These are phyloP conservation scores for Patella depressa DNA, from an alignment of 2,888 invertebrate genomes.

Conservation along the genomic window DNA sequence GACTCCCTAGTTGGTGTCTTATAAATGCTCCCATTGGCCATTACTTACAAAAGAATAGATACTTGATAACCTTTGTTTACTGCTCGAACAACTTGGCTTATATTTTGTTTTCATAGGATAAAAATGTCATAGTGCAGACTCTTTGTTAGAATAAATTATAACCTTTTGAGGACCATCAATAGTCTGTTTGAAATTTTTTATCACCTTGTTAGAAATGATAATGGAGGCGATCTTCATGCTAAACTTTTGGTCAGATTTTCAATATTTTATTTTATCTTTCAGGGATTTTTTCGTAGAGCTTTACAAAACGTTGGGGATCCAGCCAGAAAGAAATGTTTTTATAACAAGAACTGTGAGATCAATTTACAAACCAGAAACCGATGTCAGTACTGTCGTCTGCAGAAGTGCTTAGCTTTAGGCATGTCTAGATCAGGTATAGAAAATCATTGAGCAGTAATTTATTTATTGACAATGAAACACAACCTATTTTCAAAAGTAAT, in stretches of 20 bases:
- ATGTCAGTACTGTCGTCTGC: slow-evolving; percentile 68
- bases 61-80: too few relatives aligned
- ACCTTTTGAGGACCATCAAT: neutral
- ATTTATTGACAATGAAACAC: too few relatives aligned
- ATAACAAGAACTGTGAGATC: slow-evolving; percentile 70
- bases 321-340: slow-evolving; percentile 70
- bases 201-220: neutral
- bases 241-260: neutral
- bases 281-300: slow-evolving; percentile 70
- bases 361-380: slow-evolving; percentile 67
- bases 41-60: too few relatives aligned
- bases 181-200: neutral
- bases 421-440: slow-evolving; percentile 64
- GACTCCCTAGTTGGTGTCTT: too few relatives aligned
- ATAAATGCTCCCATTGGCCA: too few relatives aligned
- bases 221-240: neutral
- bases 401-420: slow-evolving; percentile 67
- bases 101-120: too few relatives aligned
- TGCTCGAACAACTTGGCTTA: too few relatives aligned
- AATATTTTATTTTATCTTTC: slow-evolving; percentile 15
- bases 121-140: too few relatives aligned
- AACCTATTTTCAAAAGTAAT: too few relatives aligned
- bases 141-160: too few relatives aligned
- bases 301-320: slow-evolving; percentile 71
- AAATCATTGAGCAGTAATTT: too few relatives aligned